Percentiles rank a stretch among this genome's conserved stretches.
Evolutionary conservation across 2,888 invertebrate genomes (phyloP).

Genomic region (Brachylomia viminalis): DNA sequence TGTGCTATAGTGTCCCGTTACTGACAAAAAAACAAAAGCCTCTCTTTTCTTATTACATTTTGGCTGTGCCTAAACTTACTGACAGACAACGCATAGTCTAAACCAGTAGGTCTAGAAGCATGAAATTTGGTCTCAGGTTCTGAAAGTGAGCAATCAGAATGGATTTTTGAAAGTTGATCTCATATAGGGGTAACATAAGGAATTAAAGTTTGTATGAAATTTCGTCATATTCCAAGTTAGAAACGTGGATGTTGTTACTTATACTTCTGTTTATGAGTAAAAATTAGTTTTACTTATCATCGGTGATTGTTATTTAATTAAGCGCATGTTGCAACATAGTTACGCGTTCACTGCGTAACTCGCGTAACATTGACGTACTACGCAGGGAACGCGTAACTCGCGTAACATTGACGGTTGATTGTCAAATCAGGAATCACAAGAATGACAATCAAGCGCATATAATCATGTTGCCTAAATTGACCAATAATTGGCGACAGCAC

Average conservation of each 20-base stretch:
- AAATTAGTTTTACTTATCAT: neutral
- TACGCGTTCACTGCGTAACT: neutral
- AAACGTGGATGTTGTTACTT: neutral
- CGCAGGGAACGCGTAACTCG: no score
- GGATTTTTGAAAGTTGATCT: neutral
- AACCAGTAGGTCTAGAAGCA: neutral
- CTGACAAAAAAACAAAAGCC: no score
- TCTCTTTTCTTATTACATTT: neutral
- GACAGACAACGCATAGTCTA: no score
- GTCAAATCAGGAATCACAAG: no score
- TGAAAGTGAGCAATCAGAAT: neutral
- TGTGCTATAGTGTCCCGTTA: neutral
- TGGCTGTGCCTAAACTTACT: neutral
- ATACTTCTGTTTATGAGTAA: neutral
- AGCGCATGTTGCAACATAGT: conserved; percentile 15
- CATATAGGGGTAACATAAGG: neutral
- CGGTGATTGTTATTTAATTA: conserved; percentile 6
- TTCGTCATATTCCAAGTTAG: neutral
- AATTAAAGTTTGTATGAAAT: neutral
- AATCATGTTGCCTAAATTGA: conserved; percentile 71
- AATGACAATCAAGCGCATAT: conserved; percentile 69
- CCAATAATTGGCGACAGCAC: conserved; percentile 69
- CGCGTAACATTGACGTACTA: no score
- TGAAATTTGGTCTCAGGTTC: neutral
- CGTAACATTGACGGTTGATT: no score